These are phyloP conservation scores for Callopanchax toddi DNA, from an alignment of 2,113 vertebrate genomes.

Conservation along the genomic window DNA sequence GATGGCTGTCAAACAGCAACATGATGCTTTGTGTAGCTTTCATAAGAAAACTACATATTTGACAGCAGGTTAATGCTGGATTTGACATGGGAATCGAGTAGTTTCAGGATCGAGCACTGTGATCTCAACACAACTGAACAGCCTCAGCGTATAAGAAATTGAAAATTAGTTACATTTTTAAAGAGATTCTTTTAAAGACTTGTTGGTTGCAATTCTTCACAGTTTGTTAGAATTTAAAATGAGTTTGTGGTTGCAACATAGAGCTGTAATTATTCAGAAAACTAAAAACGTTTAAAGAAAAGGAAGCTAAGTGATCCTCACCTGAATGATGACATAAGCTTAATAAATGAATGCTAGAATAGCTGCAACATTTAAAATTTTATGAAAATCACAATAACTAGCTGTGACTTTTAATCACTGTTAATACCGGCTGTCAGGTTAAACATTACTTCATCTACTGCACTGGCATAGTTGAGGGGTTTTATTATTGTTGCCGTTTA, in stretches of 20 bases:
- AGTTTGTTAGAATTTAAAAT: slow-evolving; percentile 18
- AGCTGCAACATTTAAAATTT: neutral
- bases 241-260: slow-evolving; percentile 24
- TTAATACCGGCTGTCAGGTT: neutral
- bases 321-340: slow-evolving; percentile 21
- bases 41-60: slow-evolving; percentile 31
- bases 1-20: slow-evolving; percentile 12
- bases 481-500: too few species aligned
- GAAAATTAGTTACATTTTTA: slow-evolving; percentile 26
- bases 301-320: neutral
- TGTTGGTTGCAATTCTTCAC: slow-evolving; percentile 24
- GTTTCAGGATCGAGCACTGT: slow-evolving; percentile 71
- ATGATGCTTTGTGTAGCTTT: slow-evolving; percentile 25
- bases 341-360: slow-evolving; percentile 4
- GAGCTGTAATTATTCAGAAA: too few species aligned
- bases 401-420: neutral
- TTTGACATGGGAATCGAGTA: slow-evolving; percentile 28
- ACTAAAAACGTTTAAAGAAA: slow-evolving; percentile 6
- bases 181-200: slow-evolving; percentile 17
- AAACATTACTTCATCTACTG: neutral
- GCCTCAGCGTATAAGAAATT: slow-evolving; percentile 52
- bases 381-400: neutral
- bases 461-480: too few species aligned
- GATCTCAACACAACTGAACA: slow-evolving; percentile 68
- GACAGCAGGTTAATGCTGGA: slow-evolving; percentile 54